These are phyloP conservation scores for Limanda limanda DNA, from an alignment of 2,113 vertebrate genomes.

Conservation along the genomic window DNA sequence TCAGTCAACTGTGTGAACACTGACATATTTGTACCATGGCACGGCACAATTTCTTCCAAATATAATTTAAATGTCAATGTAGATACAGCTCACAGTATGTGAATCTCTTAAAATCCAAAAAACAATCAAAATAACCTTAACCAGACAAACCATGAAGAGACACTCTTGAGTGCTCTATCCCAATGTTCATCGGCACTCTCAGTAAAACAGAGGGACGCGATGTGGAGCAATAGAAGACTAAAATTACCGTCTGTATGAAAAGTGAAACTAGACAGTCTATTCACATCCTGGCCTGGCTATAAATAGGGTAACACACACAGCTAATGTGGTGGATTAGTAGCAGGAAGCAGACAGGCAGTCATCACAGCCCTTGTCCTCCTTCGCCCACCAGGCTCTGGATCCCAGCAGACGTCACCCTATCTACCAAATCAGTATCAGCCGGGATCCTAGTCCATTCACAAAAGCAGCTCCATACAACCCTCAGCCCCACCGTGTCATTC, in stretches of 20 bases:
- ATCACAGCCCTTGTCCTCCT: conserved; percentile 73
- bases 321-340: conserved; percentile 84
- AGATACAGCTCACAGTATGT: background rate
- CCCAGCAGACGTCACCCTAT: conserved; percentile 81
- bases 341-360: conserved; percentile 82
- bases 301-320: conserved; percentile 77
- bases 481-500: conserved; percentile 56
- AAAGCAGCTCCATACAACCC: conserved; percentile 59
- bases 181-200: conserved; percentile 51
- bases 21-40: background rate
- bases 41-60: background rate
- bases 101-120: conserved; percentile 16
- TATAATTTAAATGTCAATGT: background rate
- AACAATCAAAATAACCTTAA: conserved; percentile 37
- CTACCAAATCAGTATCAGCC: conserved; percentile 79
- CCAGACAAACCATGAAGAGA: conserved; percentile 13
- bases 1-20: background rate
- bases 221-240: conserved; percentile 71
- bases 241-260: conserved; percentile 83
- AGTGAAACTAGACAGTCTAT: conserved; percentile 82
- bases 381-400: conserved; percentile 61
- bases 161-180: conserved; percentile 32
- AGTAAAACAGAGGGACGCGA: conserved; percentile 49
- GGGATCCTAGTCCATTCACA: conserved; percentile 72
- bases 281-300: conserved; percentile 83